A percentile compares a stretch with the other conserved stretches of the same genome.
These are phyloP conservation scores for Tribolium madens DNA, from an alignment of 1,140 invertebrate genomes.

Conservation along the genomic window DNA sequence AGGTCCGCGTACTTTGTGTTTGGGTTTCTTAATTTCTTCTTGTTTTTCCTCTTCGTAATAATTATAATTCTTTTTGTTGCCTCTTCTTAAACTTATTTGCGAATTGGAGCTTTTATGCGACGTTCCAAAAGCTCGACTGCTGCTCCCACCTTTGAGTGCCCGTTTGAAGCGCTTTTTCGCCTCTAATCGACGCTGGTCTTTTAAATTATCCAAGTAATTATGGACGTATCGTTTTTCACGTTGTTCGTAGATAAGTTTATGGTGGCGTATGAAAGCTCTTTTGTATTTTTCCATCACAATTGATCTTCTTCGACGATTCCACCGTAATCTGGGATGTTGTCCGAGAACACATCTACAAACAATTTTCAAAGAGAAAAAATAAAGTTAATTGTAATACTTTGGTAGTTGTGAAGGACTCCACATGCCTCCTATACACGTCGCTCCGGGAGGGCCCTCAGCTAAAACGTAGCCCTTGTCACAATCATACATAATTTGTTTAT, in stretches of 20 bases:
- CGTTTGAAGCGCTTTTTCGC: constrained; percentile 52
- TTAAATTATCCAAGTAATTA: constrained; percentile 30
- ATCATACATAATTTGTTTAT: constrained; percentile 97
- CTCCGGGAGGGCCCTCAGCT: constrained; percentile 89
- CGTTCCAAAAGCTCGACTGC: constrained; percentile 50
- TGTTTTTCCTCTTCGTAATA: constrained; percentile 53
- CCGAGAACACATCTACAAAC: constrained; percentile 76
- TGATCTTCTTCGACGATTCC: constrained; percentile 78
- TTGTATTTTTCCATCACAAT: constrained; percentile 66
- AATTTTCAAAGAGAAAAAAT: background rate
- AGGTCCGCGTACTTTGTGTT: constrained; percentile 64
- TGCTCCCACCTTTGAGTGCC: constrained; percentile 58
- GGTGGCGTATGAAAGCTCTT: constrained; percentile 55
- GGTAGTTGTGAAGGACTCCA: constrained; percentile 87
- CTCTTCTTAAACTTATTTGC: constrained; percentile 51
- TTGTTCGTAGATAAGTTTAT: constrained; percentile 50
- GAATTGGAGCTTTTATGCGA: constrained; percentile 55
- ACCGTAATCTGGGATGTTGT: constrained; percentile 85
- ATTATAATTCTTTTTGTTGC: constrained; percentile 56
- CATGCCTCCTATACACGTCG: constrained; percentile 89
- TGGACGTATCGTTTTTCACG: constrained; percentile 48
- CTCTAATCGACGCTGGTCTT: background rate
- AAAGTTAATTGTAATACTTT: constrained; percentile 67
- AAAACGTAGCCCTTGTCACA: constrained; percentile 92
- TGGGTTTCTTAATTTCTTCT: constrained; percentile 60